Evolutionary conservation across 1,140 invertebrate species (phyloP), one percentile per base, ranked within the genome.

Genomic region (Caerostris extrusa): DNA sequence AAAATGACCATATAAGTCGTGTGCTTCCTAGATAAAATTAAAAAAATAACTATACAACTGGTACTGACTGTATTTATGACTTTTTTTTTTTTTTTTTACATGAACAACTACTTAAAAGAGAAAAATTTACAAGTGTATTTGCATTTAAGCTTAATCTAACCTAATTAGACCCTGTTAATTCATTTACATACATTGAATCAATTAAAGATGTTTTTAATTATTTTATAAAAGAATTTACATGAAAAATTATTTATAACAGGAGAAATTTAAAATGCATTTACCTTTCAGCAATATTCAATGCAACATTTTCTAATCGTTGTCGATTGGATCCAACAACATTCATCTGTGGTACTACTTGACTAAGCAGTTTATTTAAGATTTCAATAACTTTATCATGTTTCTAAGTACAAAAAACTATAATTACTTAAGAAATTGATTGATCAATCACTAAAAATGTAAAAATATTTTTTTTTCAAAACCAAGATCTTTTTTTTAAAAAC

Each of bases 371-470:
- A 69, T 95, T 95, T 10, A 95, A 90, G 60, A 95, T 85, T 83
- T 94, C 90, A 7, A 95, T 83, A 10, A 94, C 95, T 94, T 95
- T 95, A 10, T 94, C 93, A 93, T 95, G 94, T 90, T 95, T 95
- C 93, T 95, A 55, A 14, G 89, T 77, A 56, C 10, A 67, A 12
- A 6, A 14, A 77, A 53, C 4, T 50, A 77, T 19, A 69, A 1
- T 56, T 56, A 10, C 34, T 34, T 34, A 34, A 34, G 34, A 34
- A 34, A 34, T 34, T 34, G 0, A 34, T 67, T 12, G 6, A 4
- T 14, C 12, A 7, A 5, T 7, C 12, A 67, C 3, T 67, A 5
- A 67, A 67, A 67, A 67, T 67, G n/a, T 77, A 77, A 50, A 50
- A 81, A 81, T 12, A 34, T 34, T 34, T 34, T 34, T 34, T 34